These are phyloP conservation scores for Grallaria varia DNA, from an alignment of 2,113 vertebrate species.

Conservation along the genomic window DNA sequence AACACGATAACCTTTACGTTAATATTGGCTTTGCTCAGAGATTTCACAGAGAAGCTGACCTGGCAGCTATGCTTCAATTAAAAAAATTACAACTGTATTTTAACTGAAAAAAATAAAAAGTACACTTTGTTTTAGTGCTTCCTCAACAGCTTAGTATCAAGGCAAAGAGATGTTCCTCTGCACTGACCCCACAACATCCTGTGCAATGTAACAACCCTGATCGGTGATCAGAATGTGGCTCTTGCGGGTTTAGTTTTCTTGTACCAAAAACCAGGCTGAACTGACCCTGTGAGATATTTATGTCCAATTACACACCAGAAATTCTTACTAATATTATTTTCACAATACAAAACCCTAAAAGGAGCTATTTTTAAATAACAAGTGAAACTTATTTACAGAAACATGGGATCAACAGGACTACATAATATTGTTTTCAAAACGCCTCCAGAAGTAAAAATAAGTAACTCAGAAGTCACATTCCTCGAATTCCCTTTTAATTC, in stretches of 20 bases:
- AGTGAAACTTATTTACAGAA: conserved; percentile 2
- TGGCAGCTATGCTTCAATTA: not conserved
- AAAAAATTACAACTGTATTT: not conserved
- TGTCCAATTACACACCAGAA: not conserved
- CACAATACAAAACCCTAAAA: not conserved
- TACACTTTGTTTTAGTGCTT: conserved; percentile 14
- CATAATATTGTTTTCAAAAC: conserved; percentile 21
- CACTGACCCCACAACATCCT: conserved; percentile 6
- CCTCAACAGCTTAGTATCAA: not conserved
- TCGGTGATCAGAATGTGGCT: not conserved
- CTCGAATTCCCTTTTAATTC: conserved; percentile 88
- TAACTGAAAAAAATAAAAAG: not conserved
- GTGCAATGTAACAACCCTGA: conserved; percentile 17
- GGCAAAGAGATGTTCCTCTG: conserved; percentile 35
- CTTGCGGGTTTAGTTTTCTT: not conserved
- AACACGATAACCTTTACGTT: not conserved
- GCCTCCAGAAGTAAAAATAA: conserved; percentile 65
- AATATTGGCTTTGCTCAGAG: not conserved
- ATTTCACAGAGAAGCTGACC: not conserved
- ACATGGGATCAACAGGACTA: not conserved
- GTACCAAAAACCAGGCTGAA: not conserved
- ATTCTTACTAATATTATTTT: not conserved
- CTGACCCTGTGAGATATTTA: not conserved
- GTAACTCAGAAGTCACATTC: conserved; percentile 78
- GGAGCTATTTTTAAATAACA: not conserved